Percentiles rank a stretch among this genome's conserved stretches.
Conservation (phyloP, 2,113 vertebrate species). For the Hypocryptadius cinnamomeus region DNA sequence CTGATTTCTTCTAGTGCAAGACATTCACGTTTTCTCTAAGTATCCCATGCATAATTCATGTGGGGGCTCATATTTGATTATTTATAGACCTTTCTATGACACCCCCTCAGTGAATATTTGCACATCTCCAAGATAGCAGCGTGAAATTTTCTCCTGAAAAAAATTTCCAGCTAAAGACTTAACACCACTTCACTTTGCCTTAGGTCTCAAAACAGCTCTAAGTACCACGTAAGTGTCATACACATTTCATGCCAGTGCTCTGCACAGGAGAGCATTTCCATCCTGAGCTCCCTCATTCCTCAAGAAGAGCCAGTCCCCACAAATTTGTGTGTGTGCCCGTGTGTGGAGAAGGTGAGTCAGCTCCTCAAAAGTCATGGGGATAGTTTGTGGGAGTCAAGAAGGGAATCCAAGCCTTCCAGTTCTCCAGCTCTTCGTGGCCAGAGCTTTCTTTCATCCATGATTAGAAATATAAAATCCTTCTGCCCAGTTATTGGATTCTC, state of each 20-base stretch:
- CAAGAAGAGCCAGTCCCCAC: neutral
- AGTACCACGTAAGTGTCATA: neutral
- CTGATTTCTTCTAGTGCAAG: conserved; percentile 53
- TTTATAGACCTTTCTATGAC: conserved; percentile 52
- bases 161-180: conserved; percentile 40
- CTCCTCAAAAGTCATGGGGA: neutral
- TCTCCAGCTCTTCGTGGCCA: neutral
- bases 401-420: neutral
- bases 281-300: neutral
- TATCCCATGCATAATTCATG: conserved; percentile 52
- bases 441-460: neutral
- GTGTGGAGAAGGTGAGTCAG: neutral
- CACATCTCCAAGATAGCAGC: conserved; percentile 31
- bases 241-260: neutral
- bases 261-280: neutral
- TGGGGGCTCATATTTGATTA: conserved; percentile 56
- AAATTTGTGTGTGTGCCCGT: fast-evolving
- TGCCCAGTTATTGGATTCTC: neutral
- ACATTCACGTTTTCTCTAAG: conserved; percentile 42
- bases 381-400: neutral
- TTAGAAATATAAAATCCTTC: neutral
- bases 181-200: conserved; percentile 23
- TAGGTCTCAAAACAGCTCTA: conserved; percentile 8
- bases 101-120: conserved; percentile 58
- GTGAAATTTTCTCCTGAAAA: conserved; percentile 42